These are phyloP conservation scores for Mesorhabditis sp. DNA, from an alignment of 2,888 invertebrate genomes.

Conservation along the genomic window DNA sequence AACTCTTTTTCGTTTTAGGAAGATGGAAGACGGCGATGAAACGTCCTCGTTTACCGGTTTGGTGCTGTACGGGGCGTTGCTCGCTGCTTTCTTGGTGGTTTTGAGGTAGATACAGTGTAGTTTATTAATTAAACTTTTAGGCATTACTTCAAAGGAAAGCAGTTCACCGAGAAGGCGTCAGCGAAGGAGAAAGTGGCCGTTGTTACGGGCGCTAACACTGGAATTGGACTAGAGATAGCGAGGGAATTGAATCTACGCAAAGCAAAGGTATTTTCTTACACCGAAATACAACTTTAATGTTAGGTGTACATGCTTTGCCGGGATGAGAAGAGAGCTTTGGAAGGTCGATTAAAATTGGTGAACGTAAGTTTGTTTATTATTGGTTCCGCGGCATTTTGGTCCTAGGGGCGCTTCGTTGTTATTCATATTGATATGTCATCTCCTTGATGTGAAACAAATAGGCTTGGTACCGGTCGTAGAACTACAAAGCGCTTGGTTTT, in stretches of 20 bases:
- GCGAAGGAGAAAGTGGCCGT: conserved; percentile 75
- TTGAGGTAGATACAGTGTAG: no score
- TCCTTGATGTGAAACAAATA: no score
- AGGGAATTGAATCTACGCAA: conserved; percentile 47
- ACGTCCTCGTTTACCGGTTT: no score
- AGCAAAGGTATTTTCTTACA: conserved; percentile 38
- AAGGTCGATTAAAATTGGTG: conserved; percentile 38
- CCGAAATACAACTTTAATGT: conserved; percentile 7
- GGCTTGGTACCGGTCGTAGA: no score
- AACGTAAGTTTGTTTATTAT: conserved; percentile 17
- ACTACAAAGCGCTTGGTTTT: no score
- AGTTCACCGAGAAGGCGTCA: conserved; percentile 51
- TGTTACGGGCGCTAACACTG: conserved; percentile 84
- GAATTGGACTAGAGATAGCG: conserved; percentile 70
- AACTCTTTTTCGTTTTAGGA: no score
- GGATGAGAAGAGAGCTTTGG: conserved; percentile 38
- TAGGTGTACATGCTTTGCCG: conserved; percentile 55
- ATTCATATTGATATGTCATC: no score
- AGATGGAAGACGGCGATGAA: no score
- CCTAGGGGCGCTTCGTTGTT: no score
- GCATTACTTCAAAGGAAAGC: conserved; percentile 50
- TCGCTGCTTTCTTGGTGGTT: no score
- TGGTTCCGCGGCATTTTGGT: background rate
- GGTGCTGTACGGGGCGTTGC: no score
- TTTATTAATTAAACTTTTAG: conserved; percentile 18